Evolutionary conservation across 37 sponge, comb jelly and placozoan genomes (phyloP).

Genomic region (Amphimedon queenslandica): DNA sequence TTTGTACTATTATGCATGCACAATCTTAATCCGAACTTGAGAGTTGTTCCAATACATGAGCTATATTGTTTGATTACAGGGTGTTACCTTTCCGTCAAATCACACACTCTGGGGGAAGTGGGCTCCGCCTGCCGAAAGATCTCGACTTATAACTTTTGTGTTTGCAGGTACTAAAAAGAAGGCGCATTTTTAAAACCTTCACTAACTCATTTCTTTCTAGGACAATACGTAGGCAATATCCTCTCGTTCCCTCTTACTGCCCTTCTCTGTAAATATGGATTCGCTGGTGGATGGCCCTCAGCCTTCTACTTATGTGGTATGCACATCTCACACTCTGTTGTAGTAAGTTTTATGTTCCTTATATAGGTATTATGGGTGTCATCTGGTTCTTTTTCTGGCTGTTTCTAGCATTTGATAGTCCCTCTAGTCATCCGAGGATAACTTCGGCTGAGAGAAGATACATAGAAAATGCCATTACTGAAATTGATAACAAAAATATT

Average conservation of each 20-base stretch:
- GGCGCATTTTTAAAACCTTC: neutral
- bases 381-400: constrained; percentile 89
- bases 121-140: constrained; percentile 89
- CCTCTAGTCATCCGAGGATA: constrained; percentile 71
- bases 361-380: constrained; percentile 68
- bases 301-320: constrained; percentile 95
- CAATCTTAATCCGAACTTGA: too few species aligned
- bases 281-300: constrained; percentile 85
- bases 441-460: constrained; percentile 59
- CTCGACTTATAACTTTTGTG: constrained; percentile 57
- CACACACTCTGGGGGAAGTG: constrained; percentile 82
- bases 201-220: constrained; percentile 16
- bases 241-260: constrained; percentile 85
- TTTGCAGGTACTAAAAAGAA: constrained; percentile 77
- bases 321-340: neutral
- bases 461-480: constrained; percentile 55
- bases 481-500: too few species aligned
- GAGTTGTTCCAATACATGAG: too few species aligned
- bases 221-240: constrained; percentile 72
- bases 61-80: too few species aligned
- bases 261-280: constrained; percentile 68
- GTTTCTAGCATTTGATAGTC: constrained; percentile 54
- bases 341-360: neutral
- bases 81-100: constrained; percentile 97
- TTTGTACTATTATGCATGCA: constrained; percentile 9